A percentile compares a stretch with the other conserved stretches of the same genome.
These are phyloP conservation scores for Neocrepidodera transversa DNA, from an alignment of 2,888 invertebrate species.

Conservation along the genomic window DNA sequence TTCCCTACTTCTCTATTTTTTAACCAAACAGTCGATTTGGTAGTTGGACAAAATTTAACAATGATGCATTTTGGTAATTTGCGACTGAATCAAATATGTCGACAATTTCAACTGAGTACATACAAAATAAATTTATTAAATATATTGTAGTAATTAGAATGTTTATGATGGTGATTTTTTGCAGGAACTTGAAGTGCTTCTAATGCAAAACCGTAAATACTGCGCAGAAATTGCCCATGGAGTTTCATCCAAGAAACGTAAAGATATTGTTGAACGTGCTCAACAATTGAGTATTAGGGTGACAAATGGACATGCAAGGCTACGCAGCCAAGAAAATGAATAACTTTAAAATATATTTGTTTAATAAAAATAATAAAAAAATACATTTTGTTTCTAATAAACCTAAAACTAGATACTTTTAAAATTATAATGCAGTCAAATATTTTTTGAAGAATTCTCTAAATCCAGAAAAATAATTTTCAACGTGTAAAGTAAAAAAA, in stretches of 20 bases:
- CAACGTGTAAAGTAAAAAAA: too few species aligned
- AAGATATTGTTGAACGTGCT: constrained; percentile 94
- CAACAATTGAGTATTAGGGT: constrained; percentile 94
- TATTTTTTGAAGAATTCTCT: too few species aligned
- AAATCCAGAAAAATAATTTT: too few species aligned
- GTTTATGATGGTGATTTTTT: constrained; percentile 34
- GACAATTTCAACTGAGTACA: constrained; percentile 44
- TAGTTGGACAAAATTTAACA: constrained; percentile 15
- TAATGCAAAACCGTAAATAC: constrained; percentile 99
- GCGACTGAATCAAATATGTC: constrained; percentile 58
- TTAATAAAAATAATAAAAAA: constrained; percentile 40
- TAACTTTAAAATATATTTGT: constrained; percentile 65
- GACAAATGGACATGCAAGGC: constrained; percentile 94
- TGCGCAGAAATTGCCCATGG: constrained; percentile 98
- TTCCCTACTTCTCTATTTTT: too few species aligned
- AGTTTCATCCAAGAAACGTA: constrained; percentile 97
- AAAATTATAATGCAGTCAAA: too few species aligned
- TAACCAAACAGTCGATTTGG: too few species aligned
- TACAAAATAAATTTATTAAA: background rate
- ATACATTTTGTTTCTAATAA: too few species aligned
- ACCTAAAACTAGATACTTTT: too few species aligned
- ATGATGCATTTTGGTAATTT: constrained; percentile 60
- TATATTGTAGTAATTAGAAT: background rate
- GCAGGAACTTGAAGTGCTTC: constrained; percentile 93
- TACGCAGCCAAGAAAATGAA: constrained; percentile 98